Percentiles rank a stretch among this genome's conserved stretches.
Conservation (phyloP, 2,797 vertebrate species). For the Anomalospiza imberbis region DNA sequence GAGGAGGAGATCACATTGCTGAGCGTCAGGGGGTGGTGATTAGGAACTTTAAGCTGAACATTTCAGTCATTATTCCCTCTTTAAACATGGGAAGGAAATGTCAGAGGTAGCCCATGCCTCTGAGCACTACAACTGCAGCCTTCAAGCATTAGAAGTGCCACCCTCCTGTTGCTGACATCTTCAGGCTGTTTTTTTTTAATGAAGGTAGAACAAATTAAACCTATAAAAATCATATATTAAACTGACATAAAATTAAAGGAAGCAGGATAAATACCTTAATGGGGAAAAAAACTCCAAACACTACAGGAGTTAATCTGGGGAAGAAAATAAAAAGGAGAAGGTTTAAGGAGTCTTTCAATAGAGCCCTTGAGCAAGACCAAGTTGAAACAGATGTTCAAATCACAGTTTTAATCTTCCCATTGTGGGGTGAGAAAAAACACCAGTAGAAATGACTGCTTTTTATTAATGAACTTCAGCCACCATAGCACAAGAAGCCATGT, state of each 20-base stretch:
- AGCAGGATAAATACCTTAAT: not conserved
- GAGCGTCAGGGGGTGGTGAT: not conserved
- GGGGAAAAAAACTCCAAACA: not conserved
- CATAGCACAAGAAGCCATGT: not conserved
- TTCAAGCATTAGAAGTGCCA: not conserved
- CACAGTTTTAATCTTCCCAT: not conserved
- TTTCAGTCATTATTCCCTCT: not conserved
- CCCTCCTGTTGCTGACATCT: not conserved
- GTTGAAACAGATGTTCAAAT: not conserved
- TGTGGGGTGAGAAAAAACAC: not conserved
- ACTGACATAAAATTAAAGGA: not conserved
- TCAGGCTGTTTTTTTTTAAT: not conserved
- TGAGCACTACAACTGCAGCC: not conserved
- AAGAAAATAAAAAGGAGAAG: not conserved
- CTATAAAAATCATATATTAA: not conserved
- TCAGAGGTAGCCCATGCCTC: not conserved
- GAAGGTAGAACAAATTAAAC: not conserved
- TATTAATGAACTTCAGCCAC: not conserved
- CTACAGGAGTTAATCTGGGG: no score
- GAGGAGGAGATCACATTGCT: not conserved
- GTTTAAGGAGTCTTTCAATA: not conserved
- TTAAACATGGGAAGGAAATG: not conserved
- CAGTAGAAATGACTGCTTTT: not conserved
- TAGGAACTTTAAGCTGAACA: not conserved
- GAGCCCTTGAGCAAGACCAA: not conserved